Evolutionary conservation across 2,797 vertebrate species (phyloP), one percentile per base, ranked within the genome.

Genomic region (Crocidura indochinensis): DNA sequence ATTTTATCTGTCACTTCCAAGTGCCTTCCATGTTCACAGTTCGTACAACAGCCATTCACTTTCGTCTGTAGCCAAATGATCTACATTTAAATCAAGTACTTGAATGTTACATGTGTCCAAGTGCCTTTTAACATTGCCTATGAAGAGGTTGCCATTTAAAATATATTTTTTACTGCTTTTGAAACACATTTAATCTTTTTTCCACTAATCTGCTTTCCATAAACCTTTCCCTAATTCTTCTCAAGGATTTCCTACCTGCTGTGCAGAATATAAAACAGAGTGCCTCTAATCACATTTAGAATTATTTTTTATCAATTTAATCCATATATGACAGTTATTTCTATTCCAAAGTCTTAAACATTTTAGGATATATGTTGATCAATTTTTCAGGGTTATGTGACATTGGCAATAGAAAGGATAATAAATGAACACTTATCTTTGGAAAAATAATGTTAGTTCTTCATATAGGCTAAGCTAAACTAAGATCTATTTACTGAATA

Each of bases 181-280:
- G 97, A 97, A 97, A 96, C 87, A 94, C 94, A 96, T 96, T 98
- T 98, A 98, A 98, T 98, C 97, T 97, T 97, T 97, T 96, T 82
- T 84, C 94, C 93, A 96, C 97, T 98, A 98, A 98, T 98, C 97
- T 98, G 96, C 97, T 98, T 98, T 98, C 93, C 93, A 97, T 98
- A 98, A 98, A 97, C 96, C 97, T 97, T 97, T 96, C 95, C 95
- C 95, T 98, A 98, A 97, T 98, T 98, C 98, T 97, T 96, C 96
- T 96, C 86, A 95, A 97, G 97, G 97, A 97, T 97, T 97, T 97
- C 96, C 96, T 92, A 97, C 97, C 97, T 97, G 97, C 98, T 97
- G 97, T 97, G 97, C 90, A 90, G 96, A 91, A 94, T 97, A 97
- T 91, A 96, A 96, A 97, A 95, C 94, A 91, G 93, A 97, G 96